A percentile compares a stretch with the other conserved stretches of the same genome.
phyloP scores from a whole-genome alignment of 2,797 vertebrate species.

The Pseudochaenichthys georgianus region DNA sequence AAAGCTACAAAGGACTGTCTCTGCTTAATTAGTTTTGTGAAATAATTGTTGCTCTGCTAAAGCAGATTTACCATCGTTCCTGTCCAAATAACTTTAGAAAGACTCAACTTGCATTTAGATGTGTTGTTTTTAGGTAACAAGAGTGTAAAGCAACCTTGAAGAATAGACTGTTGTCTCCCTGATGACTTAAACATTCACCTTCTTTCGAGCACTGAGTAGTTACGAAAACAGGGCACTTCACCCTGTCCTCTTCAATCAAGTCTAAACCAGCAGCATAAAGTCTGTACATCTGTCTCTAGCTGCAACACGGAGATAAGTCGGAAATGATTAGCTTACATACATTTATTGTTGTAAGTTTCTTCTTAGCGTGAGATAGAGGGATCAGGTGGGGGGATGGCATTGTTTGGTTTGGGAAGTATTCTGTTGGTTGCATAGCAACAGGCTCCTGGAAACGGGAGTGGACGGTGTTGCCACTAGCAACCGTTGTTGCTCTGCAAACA shows the following conservation, averaged over 20 bases:
- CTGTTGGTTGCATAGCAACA: slow-evolving; percentile 92
- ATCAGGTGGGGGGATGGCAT: slow-evolving; percentile 91
- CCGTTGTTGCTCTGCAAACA: slow-evolving; percentile 98
- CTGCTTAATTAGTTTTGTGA: slow-evolving; percentile 42
- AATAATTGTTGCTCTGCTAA: slow-evolving; percentile 29
- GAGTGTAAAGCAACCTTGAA: slow-evolving; percentile 58
- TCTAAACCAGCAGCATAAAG: slow-evolving; percentile 62
- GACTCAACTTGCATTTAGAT: slow-evolving; percentile 41
- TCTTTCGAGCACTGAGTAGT: slow-evolving; percentile 51
- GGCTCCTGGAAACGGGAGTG: slow-evolving; percentile 92
- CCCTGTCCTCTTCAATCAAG: slow-evolving; percentile 55
- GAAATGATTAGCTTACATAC: slow-evolving; percentile 92
- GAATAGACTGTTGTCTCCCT: slow-evolving; percentile 56
- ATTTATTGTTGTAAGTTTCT: slow-evolving; percentile 91
- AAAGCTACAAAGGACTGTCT: slow-evolving; percentile 53
- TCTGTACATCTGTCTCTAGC: slow-evolving; percentile 68
- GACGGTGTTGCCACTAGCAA: slow-evolving; percentile 94
- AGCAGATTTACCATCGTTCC: slow-evolving; percentile 46
- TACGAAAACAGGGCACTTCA: slow-evolving; percentile 58
- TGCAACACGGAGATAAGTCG: slow-evolving; percentile 79
- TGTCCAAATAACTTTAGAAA: slow-evolving; percentile 59
- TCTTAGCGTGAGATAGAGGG: slow-evolving; percentile 89
- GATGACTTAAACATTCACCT: slow-evolving; percentile 75
- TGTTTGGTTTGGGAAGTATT: slow-evolving; percentile 99
- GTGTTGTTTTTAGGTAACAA: slow-evolving; percentile 69